Conservation (phyloP, 1,140 invertebrate species). For the Lepidurus couesii region DNA sequence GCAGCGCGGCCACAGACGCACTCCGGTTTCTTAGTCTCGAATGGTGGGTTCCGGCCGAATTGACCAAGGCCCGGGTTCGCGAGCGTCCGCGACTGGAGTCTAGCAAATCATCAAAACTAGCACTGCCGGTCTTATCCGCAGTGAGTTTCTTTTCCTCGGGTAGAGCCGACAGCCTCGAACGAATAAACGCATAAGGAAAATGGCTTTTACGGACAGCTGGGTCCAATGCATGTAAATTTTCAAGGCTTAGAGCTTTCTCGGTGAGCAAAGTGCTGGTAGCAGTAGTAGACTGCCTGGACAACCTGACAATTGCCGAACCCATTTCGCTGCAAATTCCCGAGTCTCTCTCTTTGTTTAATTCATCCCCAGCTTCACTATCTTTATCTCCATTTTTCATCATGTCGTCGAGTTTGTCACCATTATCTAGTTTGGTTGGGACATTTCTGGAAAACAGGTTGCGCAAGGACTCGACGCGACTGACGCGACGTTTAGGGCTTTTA, state of each 20-base stretch:
- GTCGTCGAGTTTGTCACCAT: conserved; percentile 7
- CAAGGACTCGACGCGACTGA: conserved; percentile 54
- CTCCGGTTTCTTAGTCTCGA: conserved; percentile 33
- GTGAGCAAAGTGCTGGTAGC: not conserved
- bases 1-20: conserved; percentile 38
- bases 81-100: conserved; percentile 37
- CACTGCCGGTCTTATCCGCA: conserved; percentile 28
- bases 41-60: conserved; percentile 40
- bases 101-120: conserved; percentile 39
- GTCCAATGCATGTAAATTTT: conserved; percentile 31
- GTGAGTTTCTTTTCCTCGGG: conserved; percentile 39
- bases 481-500: conserved; percentile 44
- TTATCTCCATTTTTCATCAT: conserved; percentile 25
- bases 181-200: conserved; percentile 39
- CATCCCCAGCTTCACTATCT: not conserved
- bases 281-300: not conserved
- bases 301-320: not conserved
- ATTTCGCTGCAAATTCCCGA: conserved; percentile 37
- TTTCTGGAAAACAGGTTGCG: conserved; percentile 48
- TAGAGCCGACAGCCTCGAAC: conserved; percentile 39
- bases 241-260: not conserved
- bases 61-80: conserved; percentile 40
- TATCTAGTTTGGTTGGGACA: conserved; percentile 21
- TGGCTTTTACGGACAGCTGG: conserved; percentile 32
- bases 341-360: conserved; percentile 34